phyloP scores from a whole-genome alignment of 2,113 vertebrate species.

The Casuarius casuarius region DNA sequence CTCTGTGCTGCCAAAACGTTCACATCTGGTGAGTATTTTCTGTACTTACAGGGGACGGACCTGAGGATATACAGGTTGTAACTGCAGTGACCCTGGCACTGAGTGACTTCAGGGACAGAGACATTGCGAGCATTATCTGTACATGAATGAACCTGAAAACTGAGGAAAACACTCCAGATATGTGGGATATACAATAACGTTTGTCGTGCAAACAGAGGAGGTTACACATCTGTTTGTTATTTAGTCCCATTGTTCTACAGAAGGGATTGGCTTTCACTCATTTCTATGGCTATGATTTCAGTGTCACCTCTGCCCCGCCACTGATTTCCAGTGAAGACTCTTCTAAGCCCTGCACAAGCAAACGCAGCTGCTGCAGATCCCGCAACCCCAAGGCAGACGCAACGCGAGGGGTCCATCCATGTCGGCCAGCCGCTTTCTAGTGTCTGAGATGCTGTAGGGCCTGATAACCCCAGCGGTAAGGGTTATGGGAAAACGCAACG shows the following conservation, averaged over 20 bases:
- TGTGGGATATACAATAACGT: conserved; percentile 14
- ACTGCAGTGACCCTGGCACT: not conserved
- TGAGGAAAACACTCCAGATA: conserved; percentile 22
- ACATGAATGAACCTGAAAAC: not conserved
- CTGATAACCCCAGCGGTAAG: not conserved
- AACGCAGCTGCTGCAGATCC: not conserved
- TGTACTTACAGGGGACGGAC: not conserved
- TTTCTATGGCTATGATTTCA: not conserved
- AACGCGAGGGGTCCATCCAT: rapidly evolving
- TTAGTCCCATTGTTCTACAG: conserved; percentile 13
- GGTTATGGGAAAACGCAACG: too few relatives aligned
- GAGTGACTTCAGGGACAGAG: conserved; percentile 1
- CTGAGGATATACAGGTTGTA: not conserved
- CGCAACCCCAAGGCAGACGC: not conserved
- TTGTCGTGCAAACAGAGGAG: conserved; percentile 26
- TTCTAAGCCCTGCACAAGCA: not conserved
- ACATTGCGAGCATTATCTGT: not conserved
- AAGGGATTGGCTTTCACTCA: not conserved
- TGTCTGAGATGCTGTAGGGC: not conserved
- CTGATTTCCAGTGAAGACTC: not conserved
- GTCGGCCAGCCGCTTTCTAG: not conserved
- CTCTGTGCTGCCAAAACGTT: conserved; percentile 25
- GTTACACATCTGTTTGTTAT: conserved; percentile 56
- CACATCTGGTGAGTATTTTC: conserved; percentile 54
- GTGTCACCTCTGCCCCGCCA: conserved; percentile 29